Conservation (phyloP, 2,113 vertebrate species). For the Dolichotis patagonum region DNA sequence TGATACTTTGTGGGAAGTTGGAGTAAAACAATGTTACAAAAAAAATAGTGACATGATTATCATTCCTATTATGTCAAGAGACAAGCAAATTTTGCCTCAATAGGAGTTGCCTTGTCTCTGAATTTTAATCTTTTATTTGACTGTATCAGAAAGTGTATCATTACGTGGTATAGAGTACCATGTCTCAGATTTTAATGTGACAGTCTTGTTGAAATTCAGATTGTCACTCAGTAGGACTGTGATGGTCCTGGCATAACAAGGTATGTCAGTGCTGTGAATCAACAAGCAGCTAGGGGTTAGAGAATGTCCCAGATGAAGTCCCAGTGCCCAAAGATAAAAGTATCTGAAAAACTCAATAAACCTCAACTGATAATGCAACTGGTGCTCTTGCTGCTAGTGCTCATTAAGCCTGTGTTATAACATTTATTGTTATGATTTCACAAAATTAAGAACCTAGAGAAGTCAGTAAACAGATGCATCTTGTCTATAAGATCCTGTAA, state of each 20-base stretch:
- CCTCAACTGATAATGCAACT: background rate
- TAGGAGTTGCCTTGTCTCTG: background rate
- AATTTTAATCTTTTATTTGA: background rate
- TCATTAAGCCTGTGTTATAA: background rate
- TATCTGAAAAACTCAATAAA: background rate
- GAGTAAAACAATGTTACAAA: conserved; percentile 7
- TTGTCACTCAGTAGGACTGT: background rate
- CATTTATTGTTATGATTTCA: conserved; percentile 8
- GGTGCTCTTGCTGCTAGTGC: background rate
- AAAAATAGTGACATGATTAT: background rate
- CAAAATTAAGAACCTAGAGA: background rate
- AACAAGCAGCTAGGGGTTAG: background rate
- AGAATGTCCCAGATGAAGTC: background rate
- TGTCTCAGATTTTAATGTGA: background rate
- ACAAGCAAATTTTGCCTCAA: conserved; percentile 36
- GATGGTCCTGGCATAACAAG: background rate
- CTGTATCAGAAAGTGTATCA: background rate
- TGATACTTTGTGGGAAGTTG: conserved; percentile 6
- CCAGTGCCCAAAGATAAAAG: background rate
- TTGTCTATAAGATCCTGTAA: background rate
- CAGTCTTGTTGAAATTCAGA: background rate
- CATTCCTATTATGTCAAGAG: background rate
- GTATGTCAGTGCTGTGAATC: too few relatives aligned
- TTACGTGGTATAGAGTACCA: background rate
- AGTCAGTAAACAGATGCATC: background rate